Evolutionary conservation across 1,140 invertebrate genomes (phyloP).

Genomic region (Episyrphus balteatus): DNA sequence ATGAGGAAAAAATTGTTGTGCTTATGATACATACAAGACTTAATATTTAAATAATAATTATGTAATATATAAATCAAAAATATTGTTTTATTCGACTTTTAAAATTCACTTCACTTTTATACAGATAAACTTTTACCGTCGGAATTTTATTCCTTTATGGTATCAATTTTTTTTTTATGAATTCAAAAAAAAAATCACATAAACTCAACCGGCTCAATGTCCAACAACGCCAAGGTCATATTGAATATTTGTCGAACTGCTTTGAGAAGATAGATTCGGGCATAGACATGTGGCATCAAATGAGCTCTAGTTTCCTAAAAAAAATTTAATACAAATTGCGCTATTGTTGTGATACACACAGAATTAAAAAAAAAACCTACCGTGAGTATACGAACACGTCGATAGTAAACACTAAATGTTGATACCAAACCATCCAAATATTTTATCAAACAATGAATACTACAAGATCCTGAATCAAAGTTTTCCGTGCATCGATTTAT

Average conservation of each 20-base stretch:
- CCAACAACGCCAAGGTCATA: conserved; percentile 47
- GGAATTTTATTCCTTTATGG: no score
- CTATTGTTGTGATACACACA: no score
- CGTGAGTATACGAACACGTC: conserved; percentile 50
- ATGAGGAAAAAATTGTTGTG: no score
- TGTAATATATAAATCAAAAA: no score
- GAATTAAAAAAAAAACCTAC: conserved; percentile 37
- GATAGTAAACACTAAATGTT: conserved; percentile 59
- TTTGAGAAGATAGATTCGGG: conserved; percentile 54
- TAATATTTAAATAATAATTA: no score
- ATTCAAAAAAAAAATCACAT: conserved; percentile 9
- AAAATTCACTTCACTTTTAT: no score
- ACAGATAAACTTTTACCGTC: neutral
- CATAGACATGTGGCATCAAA: conserved; percentile 49
- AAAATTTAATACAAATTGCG: conserved; percentile 10
- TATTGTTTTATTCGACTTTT: no score
- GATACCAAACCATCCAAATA: conserved; percentile 51
- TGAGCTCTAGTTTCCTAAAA: conserved; percentile 50
- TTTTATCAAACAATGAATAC: conserved; percentile 49
- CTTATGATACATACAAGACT: no score
- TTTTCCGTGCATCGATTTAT: conserved; percentile 42
- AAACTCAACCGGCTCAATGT: conserved; percentile 47
- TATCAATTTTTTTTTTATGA: no score
- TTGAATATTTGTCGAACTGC: conserved; percentile 49
- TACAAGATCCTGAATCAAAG: conserved; percentile 37